These are phyloP conservation scores for Pararge aegeria DNA, from an alignment of 1,140 invertebrate species.

Conservation along the genomic window DNA sequence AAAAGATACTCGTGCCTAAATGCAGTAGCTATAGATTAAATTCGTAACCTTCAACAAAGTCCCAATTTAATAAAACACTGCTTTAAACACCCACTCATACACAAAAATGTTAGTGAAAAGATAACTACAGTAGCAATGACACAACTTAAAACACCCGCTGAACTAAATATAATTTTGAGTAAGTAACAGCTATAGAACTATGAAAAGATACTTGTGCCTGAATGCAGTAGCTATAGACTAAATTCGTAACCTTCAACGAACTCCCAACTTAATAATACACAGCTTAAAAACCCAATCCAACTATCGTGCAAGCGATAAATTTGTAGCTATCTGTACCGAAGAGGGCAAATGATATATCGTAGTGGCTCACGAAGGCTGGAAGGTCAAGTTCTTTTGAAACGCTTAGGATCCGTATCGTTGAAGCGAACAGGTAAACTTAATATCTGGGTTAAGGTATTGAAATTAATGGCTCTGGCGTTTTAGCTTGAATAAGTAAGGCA, in stretches of 20 bases:
- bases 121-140: too few relatives aligned
- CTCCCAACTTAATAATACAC: background rate
- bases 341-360: slow-evolving; percentile 43
- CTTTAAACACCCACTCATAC: slow-evolving; percentile 15
- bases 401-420: slow-evolving; percentile 5
- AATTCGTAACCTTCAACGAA: background rate
- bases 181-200: too few relatives aligned
- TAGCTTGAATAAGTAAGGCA: slow-evolving; percentile 1
- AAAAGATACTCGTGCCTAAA: too few relatives aligned
- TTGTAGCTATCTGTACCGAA: slow-evolving; percentile 29
- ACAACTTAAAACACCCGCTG: too few relatives aligned
- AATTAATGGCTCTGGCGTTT: slow-evolving; percentile 9
- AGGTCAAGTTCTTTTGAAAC: slow-evolving; percentile 42
- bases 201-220: too few relatives aligned
- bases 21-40: too few relatives aligned
- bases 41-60: background rate
- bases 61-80: background rate
- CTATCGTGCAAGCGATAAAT: slow-evolving; percentile 22
- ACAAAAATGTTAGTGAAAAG: too few relatives aligned
- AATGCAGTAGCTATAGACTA: background rate
- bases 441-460: slow-evolving; percentile 11
- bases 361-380: slow-evolving; percentile 41
- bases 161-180: too few relatives aligned
- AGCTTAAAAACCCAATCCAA: slow-evolving; percentile 19
- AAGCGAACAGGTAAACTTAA: slow-evolving; percentile 2